Evolutionary conservation across 2,797 vertebrate species (phyloP), one percentile per base, ranked within the genome.

Genomic region (Galagoides demidoff): DNA sequence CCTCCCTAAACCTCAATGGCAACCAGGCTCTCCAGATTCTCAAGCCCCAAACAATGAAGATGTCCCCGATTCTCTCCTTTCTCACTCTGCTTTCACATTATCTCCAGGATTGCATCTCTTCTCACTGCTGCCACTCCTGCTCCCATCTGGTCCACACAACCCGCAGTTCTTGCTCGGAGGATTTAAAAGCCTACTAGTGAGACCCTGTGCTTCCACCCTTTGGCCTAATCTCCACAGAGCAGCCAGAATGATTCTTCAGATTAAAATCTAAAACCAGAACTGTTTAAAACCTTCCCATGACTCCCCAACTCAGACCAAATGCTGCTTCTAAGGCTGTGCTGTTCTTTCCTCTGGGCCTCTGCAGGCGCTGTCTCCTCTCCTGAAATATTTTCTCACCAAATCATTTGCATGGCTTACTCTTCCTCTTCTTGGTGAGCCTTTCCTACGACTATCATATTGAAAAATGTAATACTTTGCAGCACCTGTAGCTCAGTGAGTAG

Each of bases 21-120:
- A 71, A 63, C n/a, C 52, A 43, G 78, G 20, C 45, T 85, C 57
- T 94, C 27, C 5, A n/a, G n/a, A 19, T 95, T 95, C 89, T 92
- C 83, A 68, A 61, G 66, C 14, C 45, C 43, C 57, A 85, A 45
- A 27, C 31, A 79, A 43, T 29, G 12, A 34, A 17, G 29, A 88
- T 19, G 20, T 12, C 29, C 64, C 31, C n/a, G 37, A 49, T 27
- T 11, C 8, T 87, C 37, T 52, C 70, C 34, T 85, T 87, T 78
- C 57, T 88, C 87, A 78, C 31, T 79, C 76, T 70, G 63, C 23
- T 39, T 92, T 88, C 23, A 74, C 16, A 45, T 52, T 25, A 64
- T 10, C 77, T 6, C 70, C 77, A 89, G 81, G 55, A 68, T 25
- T n/a, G 19, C 78, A 76, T 43, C 37, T 70, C 39, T 34, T 78